Conservation (phyloP, 1,140 invertebrate species). For the Brachionus paranguensis region DNA sequence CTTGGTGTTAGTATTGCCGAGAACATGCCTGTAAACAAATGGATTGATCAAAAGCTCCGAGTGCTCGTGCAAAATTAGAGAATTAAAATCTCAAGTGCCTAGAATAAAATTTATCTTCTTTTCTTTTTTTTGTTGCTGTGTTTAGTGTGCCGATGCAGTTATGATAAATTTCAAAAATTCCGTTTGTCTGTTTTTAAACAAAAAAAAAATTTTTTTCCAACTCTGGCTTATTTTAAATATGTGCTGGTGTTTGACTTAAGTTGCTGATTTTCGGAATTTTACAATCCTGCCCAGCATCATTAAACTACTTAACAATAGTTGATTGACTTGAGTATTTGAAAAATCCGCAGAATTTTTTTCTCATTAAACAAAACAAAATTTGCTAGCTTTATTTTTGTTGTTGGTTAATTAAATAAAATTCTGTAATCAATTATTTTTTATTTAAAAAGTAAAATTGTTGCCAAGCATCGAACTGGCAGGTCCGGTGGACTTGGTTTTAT, state of each 20-base stretch:
- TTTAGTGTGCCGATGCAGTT: too few species aligned
- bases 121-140: too few species aligned
- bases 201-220: background rate
- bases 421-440: background rate
- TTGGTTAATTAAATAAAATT: background rate
- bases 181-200: background rate
- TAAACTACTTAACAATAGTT: background rate
- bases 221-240: constrained; percentile 18
- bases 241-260: background rate
- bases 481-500: background rate
- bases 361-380: background rate
- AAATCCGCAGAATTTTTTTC: background rate
- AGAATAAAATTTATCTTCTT: background rate
- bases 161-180: background rate
- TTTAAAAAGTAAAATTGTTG: background rate
- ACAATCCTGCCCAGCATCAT: background rate
- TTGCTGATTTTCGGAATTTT: background rate
- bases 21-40: constrained; percentile 27
- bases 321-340: background rate
- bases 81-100: background rate
- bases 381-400: background rate
- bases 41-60: background rate
- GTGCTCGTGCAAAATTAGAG: background rate
- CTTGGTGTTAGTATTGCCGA: background rate
- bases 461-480: too few species aligned